A percentile compares a stretch with the other conserved stretches of the same genome.
phyloP scores from a whole-genome alignment of 2,888 invertebrate species.

The Amiota communis region DNA sequence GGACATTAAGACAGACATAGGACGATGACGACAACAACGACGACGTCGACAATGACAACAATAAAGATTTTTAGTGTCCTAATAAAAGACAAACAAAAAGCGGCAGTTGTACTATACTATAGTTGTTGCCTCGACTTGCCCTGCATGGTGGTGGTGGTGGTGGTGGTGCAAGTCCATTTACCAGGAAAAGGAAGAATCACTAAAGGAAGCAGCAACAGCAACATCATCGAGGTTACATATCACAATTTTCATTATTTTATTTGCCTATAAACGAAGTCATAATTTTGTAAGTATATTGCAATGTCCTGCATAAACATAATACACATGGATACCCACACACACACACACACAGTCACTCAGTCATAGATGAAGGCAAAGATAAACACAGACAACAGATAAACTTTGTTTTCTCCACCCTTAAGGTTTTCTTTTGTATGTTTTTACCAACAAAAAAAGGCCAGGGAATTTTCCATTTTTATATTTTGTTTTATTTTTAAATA shows the following conservation, averaged over 20 bases:
- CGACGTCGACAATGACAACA: conserved; percentile 45
- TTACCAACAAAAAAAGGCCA: too few species aligned
- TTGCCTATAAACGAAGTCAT: conserved; percentile 70
- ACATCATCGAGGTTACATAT: conserved; percentile 36
- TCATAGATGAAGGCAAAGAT: too few species aligned
- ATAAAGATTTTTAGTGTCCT: conserved; percentile 70
- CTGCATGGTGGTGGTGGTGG: background rate
- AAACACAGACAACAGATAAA: too few species aligned
- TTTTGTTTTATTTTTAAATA: conserved; percentile 3
- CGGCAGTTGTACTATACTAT: conserved; percentile 34
- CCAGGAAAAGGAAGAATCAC: too few species aligned
- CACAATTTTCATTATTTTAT: conserved; percentile 73
- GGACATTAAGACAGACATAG: conserved; percentile 15
- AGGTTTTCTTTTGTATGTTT: too few species aligned
- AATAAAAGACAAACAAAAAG: conserved; percentile 71
- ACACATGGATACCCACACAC: conserved; percentile 24
- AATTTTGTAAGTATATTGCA: conserved; percentile 56
- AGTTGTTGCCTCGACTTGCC: background rate
- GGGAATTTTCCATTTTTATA: too few species aligned
- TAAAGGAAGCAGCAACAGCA: conserved; percentile 1
- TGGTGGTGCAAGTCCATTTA: too few species aligned
- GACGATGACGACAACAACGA: conserved; percentile 40
- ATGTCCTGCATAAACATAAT: conserved; percentile 31
- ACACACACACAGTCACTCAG: too few species aligned
- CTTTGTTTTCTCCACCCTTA: too few species aligned